These are phyloP conservation scores for Nixonia krombeini DNA, from an alignment of 1,140 invertebrate species.

Conservation along the genomic window DNA sequence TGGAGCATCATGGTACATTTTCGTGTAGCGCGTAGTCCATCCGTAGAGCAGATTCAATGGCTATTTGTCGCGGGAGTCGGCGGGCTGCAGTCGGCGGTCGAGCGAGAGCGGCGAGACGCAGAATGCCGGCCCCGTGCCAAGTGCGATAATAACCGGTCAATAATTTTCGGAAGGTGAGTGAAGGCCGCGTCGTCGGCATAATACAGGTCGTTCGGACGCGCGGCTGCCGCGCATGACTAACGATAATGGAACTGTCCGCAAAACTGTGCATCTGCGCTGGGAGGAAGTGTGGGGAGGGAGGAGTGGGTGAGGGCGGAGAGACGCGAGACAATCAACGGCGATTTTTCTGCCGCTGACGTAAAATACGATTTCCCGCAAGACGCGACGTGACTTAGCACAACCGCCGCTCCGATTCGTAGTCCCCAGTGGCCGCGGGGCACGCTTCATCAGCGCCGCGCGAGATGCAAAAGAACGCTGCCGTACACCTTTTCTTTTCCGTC, in stretches of 20 bases:
- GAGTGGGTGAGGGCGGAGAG: too few species aligned
- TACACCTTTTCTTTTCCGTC: conserved; percentile 7
- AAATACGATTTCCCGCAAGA: conserved; percentile 27
- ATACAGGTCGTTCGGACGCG: too few species aligned
- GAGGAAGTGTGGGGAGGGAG: too few species aligned
- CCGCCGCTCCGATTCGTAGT: conserved; percentile 28
- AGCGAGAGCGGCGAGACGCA: too few species aligned
- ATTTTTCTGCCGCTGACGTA: conserved; percentile 19
- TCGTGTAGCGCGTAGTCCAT: too few species aligned
- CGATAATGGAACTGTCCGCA: conserved; percentile 33
- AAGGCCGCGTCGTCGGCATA: too few species aligned
- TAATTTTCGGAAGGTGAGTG: conserved; percentile 8
- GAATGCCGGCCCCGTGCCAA: too few species aligned
- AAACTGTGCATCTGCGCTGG: conserved; percentile 10
- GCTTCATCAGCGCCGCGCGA: conserved; percentile 32
- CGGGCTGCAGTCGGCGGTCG: too few species aligned
- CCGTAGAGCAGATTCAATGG: too few species aligned
- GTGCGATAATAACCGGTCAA: background rate
- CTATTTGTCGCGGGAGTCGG: too few species aligned
- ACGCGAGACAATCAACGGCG: conserved; percentile 19
- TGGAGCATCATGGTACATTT: too few species aligned
- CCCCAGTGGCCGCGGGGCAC: conserved; percentile 21
- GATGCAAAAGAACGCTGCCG: conserved; percentile 24
- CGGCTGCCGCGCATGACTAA: conserved; percentile 24
- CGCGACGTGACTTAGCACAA: conserved; percentile 13